Base-by-base conservation (phyloP, 2,888 invertebrate species). In the Hesperia comma region DNA sequence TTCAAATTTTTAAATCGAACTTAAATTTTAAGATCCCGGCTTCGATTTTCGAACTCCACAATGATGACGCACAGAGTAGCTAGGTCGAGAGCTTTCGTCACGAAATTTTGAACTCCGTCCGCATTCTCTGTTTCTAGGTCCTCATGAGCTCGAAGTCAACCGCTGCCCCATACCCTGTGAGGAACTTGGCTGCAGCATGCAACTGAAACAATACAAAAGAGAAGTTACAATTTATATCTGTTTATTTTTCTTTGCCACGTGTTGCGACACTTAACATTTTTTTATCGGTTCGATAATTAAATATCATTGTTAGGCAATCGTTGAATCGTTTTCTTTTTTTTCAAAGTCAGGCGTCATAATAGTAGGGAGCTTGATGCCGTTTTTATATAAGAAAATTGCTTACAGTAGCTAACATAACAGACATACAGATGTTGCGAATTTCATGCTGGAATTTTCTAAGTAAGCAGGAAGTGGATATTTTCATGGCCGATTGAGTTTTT, bases 161-260 rank as follows among this genome's bases (percentile, higher is more conserved):
- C 69, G 89, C 92, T 74, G 90, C 88, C 71, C 91, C 90, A 84
- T 90, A 90, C 74, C 90, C 88, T 76, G 82, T 79, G 71, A 89
- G 88, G 81, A 84, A 86, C 82, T 85, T 84, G 75, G 84, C 85
- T 81, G 87, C 86, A 78, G 82, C 85, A 71, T 85, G 84, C 80
- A 87, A 83, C 92, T 92, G 89, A 68, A 92, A 92, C 92, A 91
- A 91, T 82, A 70, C 75, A 83, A 71, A 46, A 21, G 61, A 79
- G 71, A 40, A 14, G 32, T 64, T 53, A 61, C 26, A 19, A 58
- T 64, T 64, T 63, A 55, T 57, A 60, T 46, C 46, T 8, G 12
- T 14, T 0, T 26, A n/a, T 49, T 10, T 19, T 12, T 49, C 49
- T 49, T 49, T 43, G 15, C 15, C 3, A 33, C 51, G 33, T 54